A percentile compares a stretch with the other conserved stretches of the same genome.
phyloP scores from a whole-genome alignment of 1,140 invertebrate species.

The Ladona fulva region DNA sequence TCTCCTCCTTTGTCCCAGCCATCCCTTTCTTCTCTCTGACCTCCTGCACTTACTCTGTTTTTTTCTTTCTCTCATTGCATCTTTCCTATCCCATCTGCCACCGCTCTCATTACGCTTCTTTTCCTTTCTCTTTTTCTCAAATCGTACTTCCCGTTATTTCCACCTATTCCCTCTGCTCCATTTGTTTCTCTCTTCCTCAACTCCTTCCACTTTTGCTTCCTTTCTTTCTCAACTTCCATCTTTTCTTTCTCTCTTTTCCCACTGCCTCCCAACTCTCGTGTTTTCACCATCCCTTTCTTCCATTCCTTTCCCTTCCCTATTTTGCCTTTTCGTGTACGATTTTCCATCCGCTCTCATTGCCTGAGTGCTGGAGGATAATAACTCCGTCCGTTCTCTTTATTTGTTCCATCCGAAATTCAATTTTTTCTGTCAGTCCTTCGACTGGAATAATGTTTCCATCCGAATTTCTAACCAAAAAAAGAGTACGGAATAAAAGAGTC shows the following conservation, averaged over 20 bases:
- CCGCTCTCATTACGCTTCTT: too few relatives aligned
- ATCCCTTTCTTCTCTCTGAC: neutral
- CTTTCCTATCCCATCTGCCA: neutral
- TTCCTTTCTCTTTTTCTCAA: neutral
- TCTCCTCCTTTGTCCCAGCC: too few relatives aligned
- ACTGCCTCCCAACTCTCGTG: neutral
- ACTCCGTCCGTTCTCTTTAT: too few relatives aligned
- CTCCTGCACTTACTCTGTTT: neutral
- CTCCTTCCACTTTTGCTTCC: neutral
- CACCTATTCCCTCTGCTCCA: neutral
- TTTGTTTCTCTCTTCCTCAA: neutral
- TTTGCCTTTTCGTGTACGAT: neutral
- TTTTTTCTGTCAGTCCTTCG: too few relatives aligned
- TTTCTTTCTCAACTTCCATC: neutral
- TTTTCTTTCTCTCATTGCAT: neutral
- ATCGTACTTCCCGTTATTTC: neutral
- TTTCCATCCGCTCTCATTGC: neutral
- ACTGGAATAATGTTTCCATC: too few relatives aligned
- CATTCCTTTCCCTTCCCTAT: neutral
- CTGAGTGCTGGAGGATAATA: too few relatives aligned
- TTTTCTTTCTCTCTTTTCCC: neutral
- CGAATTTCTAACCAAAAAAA: too few relatives aligned
- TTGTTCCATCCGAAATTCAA: too few relatives aligned
- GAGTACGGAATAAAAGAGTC: too few relatives aligned
- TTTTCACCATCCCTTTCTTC: neutral